These are phyloP conservation scores for Phoeniculus purpureus DNA, from an alignment of 2,797 vertebrate species.

Conservation along the genomic window DNA sequence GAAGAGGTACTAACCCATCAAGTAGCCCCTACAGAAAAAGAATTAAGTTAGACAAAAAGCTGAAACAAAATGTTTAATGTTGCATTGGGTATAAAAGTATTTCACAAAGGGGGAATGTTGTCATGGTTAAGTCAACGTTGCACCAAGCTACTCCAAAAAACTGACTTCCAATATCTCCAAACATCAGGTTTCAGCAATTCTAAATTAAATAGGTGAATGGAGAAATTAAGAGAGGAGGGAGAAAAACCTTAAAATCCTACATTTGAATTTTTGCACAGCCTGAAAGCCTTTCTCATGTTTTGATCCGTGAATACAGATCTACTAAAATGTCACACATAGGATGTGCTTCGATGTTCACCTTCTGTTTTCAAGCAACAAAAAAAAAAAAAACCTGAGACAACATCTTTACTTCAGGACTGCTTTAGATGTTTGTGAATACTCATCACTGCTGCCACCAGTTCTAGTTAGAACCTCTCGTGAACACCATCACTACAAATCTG, in stretches of 20 bases:
- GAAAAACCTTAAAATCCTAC: accelerated
- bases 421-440: neutral
- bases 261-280: neutral
- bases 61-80: neutral
- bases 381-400: neutral
- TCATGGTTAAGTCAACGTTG: neutral
- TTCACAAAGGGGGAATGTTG: neutral
- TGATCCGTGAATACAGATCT: neutral
- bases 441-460: neutral
- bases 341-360: neutral
- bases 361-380: neutral
- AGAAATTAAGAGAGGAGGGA: neutral
- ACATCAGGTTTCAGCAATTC: neutral
- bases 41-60: neutral
- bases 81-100: neutral
- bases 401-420: neutral
- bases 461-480: neutral
- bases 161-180: neutral
- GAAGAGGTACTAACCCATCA: conserved; percentile 87
- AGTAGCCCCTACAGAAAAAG: conserved; percentile 87
- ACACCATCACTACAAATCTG: neutral
- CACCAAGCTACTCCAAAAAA: neutral
- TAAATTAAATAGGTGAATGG: neutral
- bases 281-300: neutral
- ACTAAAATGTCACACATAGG: neutral